These are phyloP conservation scores for Thunnus maccoyii DNA, from an alignment of 2,113 vertebrate species.

Conservation along the genomic window DNA sequence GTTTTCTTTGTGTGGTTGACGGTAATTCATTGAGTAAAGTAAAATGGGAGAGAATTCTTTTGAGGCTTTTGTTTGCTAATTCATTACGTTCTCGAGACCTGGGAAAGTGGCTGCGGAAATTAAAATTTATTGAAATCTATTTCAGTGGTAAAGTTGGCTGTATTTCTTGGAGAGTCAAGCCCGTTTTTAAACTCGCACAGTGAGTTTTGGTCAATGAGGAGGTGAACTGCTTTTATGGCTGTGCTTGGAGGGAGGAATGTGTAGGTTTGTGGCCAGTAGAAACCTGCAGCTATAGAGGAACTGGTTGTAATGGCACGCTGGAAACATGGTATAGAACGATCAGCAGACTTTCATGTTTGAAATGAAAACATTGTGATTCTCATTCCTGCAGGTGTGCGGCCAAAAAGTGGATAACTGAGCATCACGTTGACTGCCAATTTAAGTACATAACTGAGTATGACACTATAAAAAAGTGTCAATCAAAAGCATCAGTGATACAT, in stretches of 20 bases:
- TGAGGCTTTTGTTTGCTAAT: slow-evolving; percentile 82
- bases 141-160: slow-evolving; percentile 79
- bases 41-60: slow-evolving; percentile 69
- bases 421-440: slow-evolving; percentile 10
- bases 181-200: slow-evolving; percentile 54
- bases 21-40: slow-evolving; percentile 81
- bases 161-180: slow-evolving; percentile 70
- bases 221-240: slow-evolving; percentile 72
- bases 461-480: slow-evolving; percentile 2
- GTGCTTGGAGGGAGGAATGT: slow-evolving; percentile 64
- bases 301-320: slow-evolving; percentile 51
- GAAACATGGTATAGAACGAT: slow-evolving; percentile 53
- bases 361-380: slow-evolving; percentile 44
- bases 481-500: slow-evolving; percentile 12
- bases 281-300: slow-evolving; percentile 59
- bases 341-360: slow-evolving; percentile 54
- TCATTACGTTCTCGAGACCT: slow-evolving; percentile 76
- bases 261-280: slow-evolving; percentile 69
- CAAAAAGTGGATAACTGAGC: slow-evolving; percentile 17
- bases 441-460: neutral
- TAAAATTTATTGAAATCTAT: slow-evolving; percentile 84
- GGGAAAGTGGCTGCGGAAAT: slow-evolving; percentile 82
- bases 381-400: slow-evolving; percentile 18
- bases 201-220: slow-evolving; percentile 73
- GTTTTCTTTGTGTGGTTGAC: slow-evolving; percentile 81